Evolutionary conservation across 2,797 vertebrate species (phyloP).

Genomic region (Liparis tanakae): DNA sequence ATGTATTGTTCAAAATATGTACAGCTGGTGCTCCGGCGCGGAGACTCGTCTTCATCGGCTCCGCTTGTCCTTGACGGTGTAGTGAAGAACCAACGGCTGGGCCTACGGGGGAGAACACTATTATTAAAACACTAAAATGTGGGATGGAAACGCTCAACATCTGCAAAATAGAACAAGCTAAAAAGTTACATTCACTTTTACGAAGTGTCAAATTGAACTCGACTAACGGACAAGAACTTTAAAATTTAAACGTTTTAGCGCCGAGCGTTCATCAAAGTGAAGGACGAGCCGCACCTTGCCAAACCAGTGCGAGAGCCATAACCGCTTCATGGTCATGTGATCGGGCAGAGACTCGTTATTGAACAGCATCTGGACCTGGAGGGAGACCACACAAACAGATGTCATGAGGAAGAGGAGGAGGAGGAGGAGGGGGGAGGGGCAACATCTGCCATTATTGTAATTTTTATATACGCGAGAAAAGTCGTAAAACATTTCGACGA

Average conservation of each 20-base stretch:
- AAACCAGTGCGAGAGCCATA: constrained; percentile 97
- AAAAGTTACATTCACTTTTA: background rate
- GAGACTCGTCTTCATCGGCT: constrained; percentile 77
- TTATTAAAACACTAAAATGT: background rate
- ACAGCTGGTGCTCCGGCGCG: constrained; percentile 70
- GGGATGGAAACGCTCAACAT: background rate
- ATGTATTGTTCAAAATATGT: constrained; percentile 87
- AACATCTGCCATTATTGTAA: constrained; percentile 16
- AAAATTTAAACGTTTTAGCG: background rate
- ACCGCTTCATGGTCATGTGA: constrained; percentile 97
- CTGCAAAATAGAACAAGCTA: background rate
- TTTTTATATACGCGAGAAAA: background rate
- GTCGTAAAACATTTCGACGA: background rate
- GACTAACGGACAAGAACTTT: background rate
- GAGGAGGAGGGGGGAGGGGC: background rate
- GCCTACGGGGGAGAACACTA: constrained; percentile 79
- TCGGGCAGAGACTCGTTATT: constrained; percentile 93
- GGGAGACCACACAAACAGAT: constrained; percentile 62
- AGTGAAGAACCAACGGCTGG: constrained; percentile 93
- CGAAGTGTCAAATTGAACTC: background rate
- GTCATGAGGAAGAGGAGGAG: background rate
- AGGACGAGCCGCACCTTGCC: constrained; percentile 87
- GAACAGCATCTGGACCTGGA: constrained; percentile 94
- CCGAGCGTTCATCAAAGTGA: background rate
- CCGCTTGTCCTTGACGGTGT: constrained; percentile 95